Conservation (phyloP, 1,140 invertebrate genomes). For the Condylostylus longicornis region DNA sequence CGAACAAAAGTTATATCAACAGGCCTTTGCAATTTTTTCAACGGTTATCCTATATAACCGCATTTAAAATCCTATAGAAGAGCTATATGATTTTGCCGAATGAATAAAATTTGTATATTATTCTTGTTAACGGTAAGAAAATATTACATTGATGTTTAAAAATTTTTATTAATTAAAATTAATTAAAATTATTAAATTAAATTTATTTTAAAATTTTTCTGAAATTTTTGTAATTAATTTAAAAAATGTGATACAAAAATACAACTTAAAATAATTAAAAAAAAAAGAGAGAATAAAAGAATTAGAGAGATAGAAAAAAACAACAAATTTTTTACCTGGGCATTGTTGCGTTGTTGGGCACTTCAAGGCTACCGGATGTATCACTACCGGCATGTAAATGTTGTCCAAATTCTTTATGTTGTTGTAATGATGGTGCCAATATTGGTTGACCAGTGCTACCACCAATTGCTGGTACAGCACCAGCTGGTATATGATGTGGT, state of each 20-base stretch:
- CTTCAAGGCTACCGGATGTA: slow-evolving; percentile 19
- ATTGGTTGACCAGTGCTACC: slow-evolving; percentile 10
- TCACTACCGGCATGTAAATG: slow-evolving; percentile 10
- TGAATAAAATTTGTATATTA: too few relatives aligned
- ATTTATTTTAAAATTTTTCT: background rate
- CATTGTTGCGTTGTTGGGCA: slow-evolving; percentile 23
- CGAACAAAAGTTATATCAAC: too few relatives aligned
- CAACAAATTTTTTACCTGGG: slow-evolving; percentile 14
- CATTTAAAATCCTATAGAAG: too few relatives aligned
- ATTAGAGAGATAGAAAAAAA: background rate
- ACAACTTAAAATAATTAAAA: background rate
- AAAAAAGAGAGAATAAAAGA: background rate
- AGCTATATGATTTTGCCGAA: too few relatives aligned
- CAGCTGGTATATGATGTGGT: slow-evolving; percentile 1
- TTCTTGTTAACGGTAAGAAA: too few relatives aligned
- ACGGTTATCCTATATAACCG: too few relatives aligned
- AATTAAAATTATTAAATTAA: background rate
- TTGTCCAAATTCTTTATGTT: slow-evolving; percentile 10
- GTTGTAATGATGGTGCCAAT: background rate
- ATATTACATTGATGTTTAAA: too few relatives aligned
- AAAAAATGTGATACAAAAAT: background rate
- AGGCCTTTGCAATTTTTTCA: too few relatives aligned
- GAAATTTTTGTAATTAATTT: background rate
- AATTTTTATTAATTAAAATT: slow-evolving; percentile 2
- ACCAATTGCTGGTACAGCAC: slow-evolving; percentile 16